Base-by-base conservation (phyloP, 1,140 invertebrate genomes). In the Ruditapes philippinarum region DNA sequence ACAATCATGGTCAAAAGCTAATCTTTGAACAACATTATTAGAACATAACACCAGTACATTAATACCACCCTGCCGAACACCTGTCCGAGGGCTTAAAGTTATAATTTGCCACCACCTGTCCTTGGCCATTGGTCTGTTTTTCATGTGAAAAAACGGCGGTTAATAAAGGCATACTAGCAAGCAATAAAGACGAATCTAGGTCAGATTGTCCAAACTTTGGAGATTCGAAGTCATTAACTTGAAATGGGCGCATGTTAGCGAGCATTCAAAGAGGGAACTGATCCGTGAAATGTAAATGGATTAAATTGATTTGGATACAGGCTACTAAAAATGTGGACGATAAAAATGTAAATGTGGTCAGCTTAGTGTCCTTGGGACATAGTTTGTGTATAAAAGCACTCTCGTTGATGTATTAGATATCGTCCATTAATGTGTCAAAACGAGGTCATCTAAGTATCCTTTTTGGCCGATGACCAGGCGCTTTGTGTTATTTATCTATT, bases 61-160 rank as follows among this genome's bases (percentile, higher is more conserved):
- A 22, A 11, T 36, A 60, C 7, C 54, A 31, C 79, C 79, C 25
- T 81, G 79, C n/a, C 36, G 51, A 14, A 81, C 54, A 81, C 79
- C 79, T 81, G 79, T 60, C 57, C 7, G 9, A n/a, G n/a, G n/a
- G n/a, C n/a, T 33, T 25, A 11, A 28, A 9, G 19, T 62, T 28
- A 62, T 62, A 28, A 11, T 62, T n/a, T n/a, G n/a, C n/a, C 25
- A 62, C 57, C 54, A 81, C 14, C 54, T 57, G 78, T 19, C 33
- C 0, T 3, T 54, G 45, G 65, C 36, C 36, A 70, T 7, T 45
- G 42, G 14, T 11, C 38, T 17, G 9, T 3, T 70, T 36, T 70
- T 62, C 57, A 38, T 70, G 38, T 38, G 33, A 70, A 36, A 70
- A 70, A 36, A 70, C 5, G 31, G 65, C 36, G 36, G 33, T 14